These are phyloP conservation scores for Hirtodrosophila histrioides DNA, from an alignment of 2,888 invertebrate genomes.

Conservation along the genomic window DNA sequence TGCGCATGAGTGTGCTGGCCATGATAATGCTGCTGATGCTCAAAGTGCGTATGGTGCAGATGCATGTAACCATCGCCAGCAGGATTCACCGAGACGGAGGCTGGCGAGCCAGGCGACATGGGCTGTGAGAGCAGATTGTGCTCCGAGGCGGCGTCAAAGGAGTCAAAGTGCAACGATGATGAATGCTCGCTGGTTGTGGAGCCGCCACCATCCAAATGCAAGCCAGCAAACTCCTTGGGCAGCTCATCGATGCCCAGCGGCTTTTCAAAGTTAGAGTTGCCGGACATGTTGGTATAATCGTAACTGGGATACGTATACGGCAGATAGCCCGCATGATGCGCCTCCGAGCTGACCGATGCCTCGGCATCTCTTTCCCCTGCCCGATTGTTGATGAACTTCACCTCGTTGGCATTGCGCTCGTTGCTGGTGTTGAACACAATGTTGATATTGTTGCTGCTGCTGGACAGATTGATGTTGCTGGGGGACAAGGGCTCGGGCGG, in stretches of 20 bases:
- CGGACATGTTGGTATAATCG: slow-evolving; percentile 84
- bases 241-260: slow-evolving; percentile 82
- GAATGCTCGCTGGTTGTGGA: slow-evolving; percentile 78
- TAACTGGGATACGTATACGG: slow-evolving; percentile 83
- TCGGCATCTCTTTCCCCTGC: slow-evolving; percentile 48
- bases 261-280: slow-evolving; percentile 83
- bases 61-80: slow-evolving; percentile 73
- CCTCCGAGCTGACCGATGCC: slow-evolving; percentile 77
- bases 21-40: slow-evolving; percentile 41
- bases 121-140: slow-evolving; percentile 81
- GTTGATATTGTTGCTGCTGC: slow-evolving; percentile 84
- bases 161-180: slow-evolving; percentile 80
- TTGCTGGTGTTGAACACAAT: slow-evolving; percentile 82
- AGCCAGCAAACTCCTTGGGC: slow-evolving; percentile 65
- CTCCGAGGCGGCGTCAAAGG: slow-evolving; percentile 82
- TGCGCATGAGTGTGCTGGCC: slow-evolving; percentile 37
- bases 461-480: slow-evolving; percentile 83
- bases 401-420: slow-evolving; percentile 83
- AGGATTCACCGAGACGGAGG: slow-evolving; percentile 77
- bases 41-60: slow-evolving; percentile 64
- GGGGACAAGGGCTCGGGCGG: slow-evolving; percentile 50
- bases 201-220: slow-evolving; percentile 54
- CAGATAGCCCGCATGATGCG: slow-evolving; percentile 81
- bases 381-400: slow-evolving; percentile 83
- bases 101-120: slow-evolving; percentile 78